phyloP scores from a whole-genome alignment of 2,888 invertebrate genomes.

The Byasa hedistus region DNA sequence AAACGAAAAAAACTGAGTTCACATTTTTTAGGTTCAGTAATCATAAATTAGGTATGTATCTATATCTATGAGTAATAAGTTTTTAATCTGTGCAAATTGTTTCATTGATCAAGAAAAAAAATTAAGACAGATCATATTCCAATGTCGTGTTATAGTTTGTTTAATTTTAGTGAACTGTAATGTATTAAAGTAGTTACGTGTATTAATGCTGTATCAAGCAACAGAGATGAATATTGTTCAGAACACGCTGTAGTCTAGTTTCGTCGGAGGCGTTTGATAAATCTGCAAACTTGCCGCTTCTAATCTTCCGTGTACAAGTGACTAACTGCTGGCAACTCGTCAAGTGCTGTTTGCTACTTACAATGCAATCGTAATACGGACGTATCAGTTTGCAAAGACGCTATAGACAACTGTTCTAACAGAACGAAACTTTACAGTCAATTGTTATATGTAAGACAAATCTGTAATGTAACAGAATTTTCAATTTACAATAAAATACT shows the following conservation, averaged over 20 bases:
- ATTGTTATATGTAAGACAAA: no score
- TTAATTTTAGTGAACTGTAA: neutral
- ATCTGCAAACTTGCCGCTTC: slow-evolving; percentile 47
- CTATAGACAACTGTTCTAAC: neutral
- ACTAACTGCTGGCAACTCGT: slow-evolving; percentile 54
- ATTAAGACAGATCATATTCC: neutral
- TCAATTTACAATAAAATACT: no score
- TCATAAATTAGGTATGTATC: no score
- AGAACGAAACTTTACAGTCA: neutral
- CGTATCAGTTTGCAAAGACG: slow-evolving; percentile 8
- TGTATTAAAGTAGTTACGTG: neutral
- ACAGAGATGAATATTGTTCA: slow-evolving; percentile 31
- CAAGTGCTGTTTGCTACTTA: slow-evolving; percentile 47
- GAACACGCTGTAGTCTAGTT: slow-evolving; percentile 22
- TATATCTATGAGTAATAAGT: neutral
- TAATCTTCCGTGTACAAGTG: slow-evolving; percentile 54
- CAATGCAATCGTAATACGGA: slow-evolving; percentile 39
- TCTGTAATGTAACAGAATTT: no score
- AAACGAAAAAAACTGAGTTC: neutral
- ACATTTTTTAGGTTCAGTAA: no score
- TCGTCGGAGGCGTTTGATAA: slow-evolving; percentile 44
- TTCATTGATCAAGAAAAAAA: no score
- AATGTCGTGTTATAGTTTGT: neutral
- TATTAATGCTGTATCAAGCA: neutral
- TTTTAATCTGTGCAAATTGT: neutral